phyloP scores from a whole-genome alignment of 1,140 invertebrate genomes.

The Zaprionus gabonicus region DNA sequence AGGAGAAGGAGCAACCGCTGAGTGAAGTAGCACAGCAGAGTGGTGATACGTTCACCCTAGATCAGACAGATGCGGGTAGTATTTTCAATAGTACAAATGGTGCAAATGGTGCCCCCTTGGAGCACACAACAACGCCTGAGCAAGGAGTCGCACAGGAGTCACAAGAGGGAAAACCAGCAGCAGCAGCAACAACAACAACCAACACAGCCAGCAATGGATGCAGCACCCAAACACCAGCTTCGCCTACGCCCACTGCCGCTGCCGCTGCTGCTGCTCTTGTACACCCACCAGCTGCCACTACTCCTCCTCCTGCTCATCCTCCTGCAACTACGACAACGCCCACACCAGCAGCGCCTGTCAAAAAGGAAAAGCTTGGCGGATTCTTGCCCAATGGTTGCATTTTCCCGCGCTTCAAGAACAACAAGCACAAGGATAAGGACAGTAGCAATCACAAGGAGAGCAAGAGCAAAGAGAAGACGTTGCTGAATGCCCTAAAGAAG shows the following conservation, averaged over 20 bases:
- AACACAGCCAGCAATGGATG: conserved; percentile 48
- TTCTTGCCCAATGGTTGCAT: conserved; percentile 84
- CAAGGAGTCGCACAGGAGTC: conserved; percentile 30
- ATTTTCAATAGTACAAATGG: conserved; percentile 41
- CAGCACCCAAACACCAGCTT: conserved; percentile 19
- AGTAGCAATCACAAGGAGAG: conserved; percentile 77
- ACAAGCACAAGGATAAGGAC: conserved; percentile 83
- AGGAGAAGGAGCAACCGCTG: conserved; percentile 15
- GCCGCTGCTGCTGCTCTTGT: background rate
- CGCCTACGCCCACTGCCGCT: conserved; percentile 9
- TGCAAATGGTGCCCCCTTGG: conserved; percentile 9
- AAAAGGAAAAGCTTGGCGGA: conserved; percentile 83
- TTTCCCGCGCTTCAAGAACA: conserved; percentile 84
- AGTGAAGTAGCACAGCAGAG: conserved; percentile 28
- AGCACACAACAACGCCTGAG: conserved; percentile 19
- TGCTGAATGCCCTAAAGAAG: conserved; percentile 80
- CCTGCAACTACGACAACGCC: conserved; percentile 31
- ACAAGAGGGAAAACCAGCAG: conserved; percentile 31
- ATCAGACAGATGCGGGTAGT: conserved; percentile 67
- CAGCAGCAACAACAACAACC: conserved; percentile 8
- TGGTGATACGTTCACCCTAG: conserved; percentile 30
- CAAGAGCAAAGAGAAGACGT: conserved; percentile 81
- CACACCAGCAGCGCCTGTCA: conserved; percentile 54
- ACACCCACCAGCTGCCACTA: conserved; percentile 4
- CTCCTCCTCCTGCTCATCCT: conserved; percentile 8